Percentiles rank a stretch among this genome's conserved stretches.
These are phyloP conservation scores for Cephalopterus ornatus DNA, from an alignment of 2,113 vertebrate genomes.

Conservation along the genomic window DNA sequence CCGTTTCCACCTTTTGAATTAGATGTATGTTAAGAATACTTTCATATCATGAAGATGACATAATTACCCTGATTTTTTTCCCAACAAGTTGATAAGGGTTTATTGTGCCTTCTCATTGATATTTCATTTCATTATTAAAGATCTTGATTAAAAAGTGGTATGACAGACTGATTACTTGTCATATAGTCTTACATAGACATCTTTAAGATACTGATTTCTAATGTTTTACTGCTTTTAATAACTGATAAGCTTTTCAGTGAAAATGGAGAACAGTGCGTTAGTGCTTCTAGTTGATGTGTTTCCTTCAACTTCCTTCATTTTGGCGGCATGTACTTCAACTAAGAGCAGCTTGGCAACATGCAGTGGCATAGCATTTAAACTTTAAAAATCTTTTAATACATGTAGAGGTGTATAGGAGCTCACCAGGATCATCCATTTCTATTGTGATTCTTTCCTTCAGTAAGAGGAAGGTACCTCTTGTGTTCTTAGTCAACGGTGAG, in stretches of 20 bases:
- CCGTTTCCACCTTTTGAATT: background rate
- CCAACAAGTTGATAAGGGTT: background rate
- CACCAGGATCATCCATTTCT: background rate
- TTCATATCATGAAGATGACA: background rate
- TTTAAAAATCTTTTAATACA: background rate
- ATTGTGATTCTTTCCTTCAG: background rate
- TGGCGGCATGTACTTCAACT: background rate
- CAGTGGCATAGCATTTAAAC: background rate
- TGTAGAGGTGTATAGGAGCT: background rate
- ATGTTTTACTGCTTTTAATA: background rate
- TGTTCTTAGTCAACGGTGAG: background rate
- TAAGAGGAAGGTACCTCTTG: background rate
- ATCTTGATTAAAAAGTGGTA: background rate
- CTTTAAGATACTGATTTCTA: background rate
- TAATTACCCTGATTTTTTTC: background rate
- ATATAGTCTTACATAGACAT: background rate
- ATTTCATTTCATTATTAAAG: background rate
- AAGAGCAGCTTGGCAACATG: background rate
- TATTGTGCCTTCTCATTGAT: background rate
- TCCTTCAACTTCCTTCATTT: background rate
- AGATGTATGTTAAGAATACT: background rate
- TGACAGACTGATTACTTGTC: background rate
- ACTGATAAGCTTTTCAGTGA: background rate
- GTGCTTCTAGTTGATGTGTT: background rate
- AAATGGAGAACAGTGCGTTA: background rate